Conservation (phyloP, 2,797 vertebrate species). For the Labeo calbasu region DNA sequence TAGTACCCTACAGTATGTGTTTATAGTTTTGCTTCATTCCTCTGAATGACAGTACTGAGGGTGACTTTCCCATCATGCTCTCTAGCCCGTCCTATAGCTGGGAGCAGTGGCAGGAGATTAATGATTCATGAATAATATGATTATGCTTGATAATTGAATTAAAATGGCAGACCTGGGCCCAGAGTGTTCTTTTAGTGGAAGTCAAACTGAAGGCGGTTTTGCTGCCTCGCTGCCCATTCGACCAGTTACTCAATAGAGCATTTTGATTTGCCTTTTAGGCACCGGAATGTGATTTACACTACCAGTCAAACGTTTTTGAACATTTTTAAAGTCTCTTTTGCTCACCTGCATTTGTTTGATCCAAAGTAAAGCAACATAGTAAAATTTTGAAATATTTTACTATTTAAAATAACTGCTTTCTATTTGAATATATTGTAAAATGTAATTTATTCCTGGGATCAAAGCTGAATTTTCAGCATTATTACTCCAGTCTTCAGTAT, state of each 20-base stretch:
- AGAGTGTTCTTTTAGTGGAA: conserved; percentile 20
- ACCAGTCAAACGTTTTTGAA: too few species aligned
- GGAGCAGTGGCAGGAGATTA: conserved; percentile 35
- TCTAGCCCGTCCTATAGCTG: background rate
- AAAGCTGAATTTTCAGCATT: too few species aligned
- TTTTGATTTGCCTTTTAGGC: too few species aligned
- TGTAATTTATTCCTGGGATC: too few species aligned
- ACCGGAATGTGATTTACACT: background rate
- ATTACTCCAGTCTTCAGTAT: too few species aligned
- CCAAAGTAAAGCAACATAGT: too few species aligned
- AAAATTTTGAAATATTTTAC: too few species aligned
- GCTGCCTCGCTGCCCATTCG: background rate
- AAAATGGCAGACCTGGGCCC: conserved; percentile 19
- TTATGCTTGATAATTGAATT: conserved; percentile 63
- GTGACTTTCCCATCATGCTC: background rate
- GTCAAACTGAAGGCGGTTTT: background rate
- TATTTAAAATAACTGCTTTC: too few species aligned
- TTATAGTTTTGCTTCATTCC: background rate
- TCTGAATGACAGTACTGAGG: conserved; percentile 6
- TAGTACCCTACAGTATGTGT: background rate
- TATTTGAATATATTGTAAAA: too few species aligned
- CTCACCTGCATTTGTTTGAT: too few species aligned
- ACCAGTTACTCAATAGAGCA: background rate
- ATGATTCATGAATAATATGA: conserved; percentile 60
- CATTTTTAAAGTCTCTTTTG: too few species aligned